Percentiles rank a stretch among this genome's conserved stretches.
Conservation (phyloP, 2,797 vertebrate genomes). For the Manis pentadactyla region DNA sequence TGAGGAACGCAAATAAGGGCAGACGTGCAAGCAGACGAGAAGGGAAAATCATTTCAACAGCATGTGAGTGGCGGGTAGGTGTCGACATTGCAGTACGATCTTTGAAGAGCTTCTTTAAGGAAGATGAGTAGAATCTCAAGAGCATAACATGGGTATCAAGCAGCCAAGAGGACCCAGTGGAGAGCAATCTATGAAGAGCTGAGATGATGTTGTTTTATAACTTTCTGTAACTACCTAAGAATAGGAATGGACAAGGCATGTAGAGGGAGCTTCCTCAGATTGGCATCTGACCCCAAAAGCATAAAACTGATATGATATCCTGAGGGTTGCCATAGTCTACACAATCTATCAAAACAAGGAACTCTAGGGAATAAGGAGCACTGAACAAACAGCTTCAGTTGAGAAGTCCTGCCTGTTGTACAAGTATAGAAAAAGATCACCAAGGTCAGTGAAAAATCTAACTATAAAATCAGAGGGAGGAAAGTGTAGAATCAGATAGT, state of each 20-base stretch:
- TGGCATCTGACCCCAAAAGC: not conserved
- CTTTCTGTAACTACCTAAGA: not conserved
- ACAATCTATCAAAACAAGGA: not conserved
- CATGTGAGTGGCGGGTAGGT: not conserved
- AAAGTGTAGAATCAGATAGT: not conserved
- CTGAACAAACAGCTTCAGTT: not conserved
- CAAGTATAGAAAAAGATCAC: not conserved
- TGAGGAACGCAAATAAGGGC: not conserved
- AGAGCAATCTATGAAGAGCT: not conserved
- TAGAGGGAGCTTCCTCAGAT: not conserved
- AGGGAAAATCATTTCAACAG: not conserved
- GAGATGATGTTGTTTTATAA: not conserved
- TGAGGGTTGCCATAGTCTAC: not conserved
- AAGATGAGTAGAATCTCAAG: not conserved
- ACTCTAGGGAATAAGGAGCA: not conserved
- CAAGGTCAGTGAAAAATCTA: slow-evolving; percentile 31
- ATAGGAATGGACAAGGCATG: not conserved
- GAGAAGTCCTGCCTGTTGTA: not conserved
- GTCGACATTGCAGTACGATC: not conserved
- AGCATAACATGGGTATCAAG: not conserved
- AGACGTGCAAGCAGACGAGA: not conserved
- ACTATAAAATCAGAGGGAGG: not conserved
- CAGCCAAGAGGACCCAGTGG: not conserved
- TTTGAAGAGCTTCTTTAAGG: not conserved
- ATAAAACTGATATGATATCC: not conserved